A percentile compares a stretch with the other conserved stretches of the same genome.
Evolutionary conservation across 1,140 invertebrate species (phyloP).

Genomic region (Drosophila ercepeae): DNA sequence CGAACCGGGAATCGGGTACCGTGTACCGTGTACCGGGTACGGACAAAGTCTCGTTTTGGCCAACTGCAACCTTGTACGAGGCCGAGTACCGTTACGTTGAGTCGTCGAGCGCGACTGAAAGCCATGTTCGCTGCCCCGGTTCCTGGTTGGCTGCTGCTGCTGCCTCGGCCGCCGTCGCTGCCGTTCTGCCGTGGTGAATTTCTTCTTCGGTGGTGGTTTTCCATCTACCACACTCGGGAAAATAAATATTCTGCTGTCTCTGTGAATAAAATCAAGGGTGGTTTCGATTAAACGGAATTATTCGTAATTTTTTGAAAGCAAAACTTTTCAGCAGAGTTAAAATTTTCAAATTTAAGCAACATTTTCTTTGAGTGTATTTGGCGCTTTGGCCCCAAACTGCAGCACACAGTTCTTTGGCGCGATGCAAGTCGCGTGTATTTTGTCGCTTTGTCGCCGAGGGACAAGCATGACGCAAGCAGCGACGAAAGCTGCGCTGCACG

Average conservation of each 20-base stretch:
- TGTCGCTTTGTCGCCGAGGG: constrained; percentile 63
- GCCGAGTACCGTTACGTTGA: too few relatives aligned
- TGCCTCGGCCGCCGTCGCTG: neutral
- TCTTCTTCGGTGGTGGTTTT: constrained; percentile 32
- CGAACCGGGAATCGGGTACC: too few relatives aligned
- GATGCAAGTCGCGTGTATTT: neutral
- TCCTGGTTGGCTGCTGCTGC: constrained; percentile 46
- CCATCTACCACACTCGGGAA: constrained; percentile 7
- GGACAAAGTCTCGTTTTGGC: too few relatives aligned
- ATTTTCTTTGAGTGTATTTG: neutral
- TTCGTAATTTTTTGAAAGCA: constrained; percentile 31
- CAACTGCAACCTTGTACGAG: too few relatives aligned
- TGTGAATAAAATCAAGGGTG: neutral
- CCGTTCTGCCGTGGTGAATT: constrained; percentile 20
- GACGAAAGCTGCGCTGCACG: constrained; percentile 67
- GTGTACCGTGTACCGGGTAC: too few relatives aligned
- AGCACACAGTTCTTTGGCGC: constrained; percentile 1
- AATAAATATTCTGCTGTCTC: neutral
- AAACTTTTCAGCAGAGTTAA: neutral
- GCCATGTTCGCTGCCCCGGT: constrained; percentile 38
- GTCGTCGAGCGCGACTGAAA: neutral
- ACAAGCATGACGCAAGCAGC: constrained; percentile 66
- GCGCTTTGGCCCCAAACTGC: neutral
- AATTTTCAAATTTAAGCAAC: too few relatives aligned
- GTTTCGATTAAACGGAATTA: neutral